Evolutionary conservation across 2,113 vertebrate species (phyloP), one percentile per base, ranked within the genome.

Genomic region (Poeciliopsis turrubarensis): DNA sequence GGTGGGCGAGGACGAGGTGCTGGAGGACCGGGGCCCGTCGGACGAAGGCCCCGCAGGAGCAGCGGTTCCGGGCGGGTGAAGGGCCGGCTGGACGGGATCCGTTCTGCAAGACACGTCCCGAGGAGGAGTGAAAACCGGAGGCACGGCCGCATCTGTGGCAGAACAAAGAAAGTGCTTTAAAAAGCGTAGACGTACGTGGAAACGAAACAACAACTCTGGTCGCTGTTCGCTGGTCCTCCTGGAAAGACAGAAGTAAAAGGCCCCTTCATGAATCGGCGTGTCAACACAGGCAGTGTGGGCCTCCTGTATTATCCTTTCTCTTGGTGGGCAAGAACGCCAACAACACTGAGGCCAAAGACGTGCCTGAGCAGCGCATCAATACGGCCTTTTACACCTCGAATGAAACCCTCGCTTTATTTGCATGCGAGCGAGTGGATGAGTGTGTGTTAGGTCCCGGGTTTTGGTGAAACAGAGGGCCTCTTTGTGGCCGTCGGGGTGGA

Each of bases 21-120:
- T 94, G 3, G 94, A 93, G 29, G 94, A 90, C 29, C 91, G 89
- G 0, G 88, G 86, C 29, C 77, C 51, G 27, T 94, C 93, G 5
- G 90, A 68, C 17, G 90, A 71, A 39, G 92, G 77, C 22, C 80
- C 89, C 5, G 84, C 66, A 26, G 89, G 70, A 30, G 74, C 86
- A 0, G 90, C 8, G 27, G 84, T 75, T 17, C 89, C 91, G 22
- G 96, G 92, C 86, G 95, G 95, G 86, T 96, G 96, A 85, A 95
- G 95, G 0, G 93, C 90, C 27, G 94, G 89, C 13, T 92, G 94
- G 63, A 82, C 61, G 0, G 90, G 84, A 51, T 99, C 98, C 0
- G 80, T 85, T 80, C 96, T 91, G 93, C 96, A 96, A 84, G 79
- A 78, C 0, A 93, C 85, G 0, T 95, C 95, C 47, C 94, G 94